Evolutionary conservation across 92 coral and sea anemone species (phyloP), one percentile per base, ranked within the genome.

Genomic region (Palythoa heliodiscus): DNA sequence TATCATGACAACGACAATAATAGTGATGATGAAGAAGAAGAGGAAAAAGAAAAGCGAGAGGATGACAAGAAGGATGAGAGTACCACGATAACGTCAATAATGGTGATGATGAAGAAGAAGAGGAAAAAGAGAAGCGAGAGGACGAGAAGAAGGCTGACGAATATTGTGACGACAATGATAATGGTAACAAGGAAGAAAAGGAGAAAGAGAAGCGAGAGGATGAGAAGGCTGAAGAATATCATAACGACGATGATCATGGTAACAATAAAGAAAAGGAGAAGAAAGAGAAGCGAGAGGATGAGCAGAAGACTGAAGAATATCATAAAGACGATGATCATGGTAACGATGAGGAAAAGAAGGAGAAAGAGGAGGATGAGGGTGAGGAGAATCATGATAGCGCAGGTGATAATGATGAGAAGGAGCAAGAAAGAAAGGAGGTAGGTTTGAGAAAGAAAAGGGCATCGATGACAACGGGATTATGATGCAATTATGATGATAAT

Each of bases 341-440:
- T 29, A 29, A 29, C 77, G 66, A 93, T 88, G n/a, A 57, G n/a
- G 64, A 11, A 14, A 57, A 11, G 16, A 57, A 11, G 16, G 64
- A 57, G 64, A 57, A 0, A 29, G 60, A 54, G n/a, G n/a, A 4
- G 8, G 64, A 57, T 57, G 64, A 57, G 4, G 64, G 11, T 8
- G 19, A 57, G 5, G 64, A 19, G 16, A 19, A 14, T 57, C 0
- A 19, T 57, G 64, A 14, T 54, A 12, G 16, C 1, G 8, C 11
- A 11, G 60, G 16, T 54, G 19, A 0, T 57, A 19, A 19, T 57
- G 64, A 19, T 19, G 64, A 57, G 11, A 1, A 57, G 16, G 19
- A 11, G 16, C 5, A 7, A 4, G 64, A 57, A 3, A 3, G 11
- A 14, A 57, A 57, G 4, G 16, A 14, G 35, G 35, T 29, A 29